Base-by-base conservation (phyloP, 2,797 vertebrate species). In the Enoplosus armatus region DNA sequence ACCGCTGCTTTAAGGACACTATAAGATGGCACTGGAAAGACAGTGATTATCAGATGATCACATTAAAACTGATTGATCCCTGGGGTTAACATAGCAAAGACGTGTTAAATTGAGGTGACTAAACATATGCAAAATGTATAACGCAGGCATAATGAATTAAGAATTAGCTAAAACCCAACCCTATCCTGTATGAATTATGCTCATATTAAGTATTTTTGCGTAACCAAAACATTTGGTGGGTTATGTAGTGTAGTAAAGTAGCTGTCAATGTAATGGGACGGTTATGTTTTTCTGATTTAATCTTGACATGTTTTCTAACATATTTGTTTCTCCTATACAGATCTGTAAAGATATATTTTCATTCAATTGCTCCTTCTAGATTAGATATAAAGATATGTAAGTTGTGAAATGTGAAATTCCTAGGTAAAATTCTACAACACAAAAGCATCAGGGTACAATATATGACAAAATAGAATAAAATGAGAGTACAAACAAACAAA, bases 1-100 rank as follows among this genome's bases (percentile, higher is more conserved):
- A 50, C 6, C 29, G 0, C 35, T 50, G 29, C 45, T 71, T 47
- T 47, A 54, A 54, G 22, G 27, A 15, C 24, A 26, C 3, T 1
- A 5, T 43, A 22, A n/a, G 8, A 51, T 37, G 6, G 27, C 15
- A 54, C n/a, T 29, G 27, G 31, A 54, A 26, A 43, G 5, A 22
- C 22, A 37, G 12, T 8, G 11, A 39, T 22, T 27, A n/a, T 65
- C 18, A 65, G n/a, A 31, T 27, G 18, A 58, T 66, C 15, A 37
- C 33, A 45, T 70, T n/a, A 63, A 64, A 59, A 16, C 7, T 26
- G 12, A 63, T 41, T 43, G 27, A 72, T 54, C 31, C 50, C 27
- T 14, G 33, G 62, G 8, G 47, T 59, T 18, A 66, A 61, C 33
- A 18, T 14, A 39, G n/a, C 1, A 56, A 62, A 16, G 16, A 48